Base-by-base conservation (phyloP, 2,888 invertebrate species). In the Pristionchus arcanus region DNA sequence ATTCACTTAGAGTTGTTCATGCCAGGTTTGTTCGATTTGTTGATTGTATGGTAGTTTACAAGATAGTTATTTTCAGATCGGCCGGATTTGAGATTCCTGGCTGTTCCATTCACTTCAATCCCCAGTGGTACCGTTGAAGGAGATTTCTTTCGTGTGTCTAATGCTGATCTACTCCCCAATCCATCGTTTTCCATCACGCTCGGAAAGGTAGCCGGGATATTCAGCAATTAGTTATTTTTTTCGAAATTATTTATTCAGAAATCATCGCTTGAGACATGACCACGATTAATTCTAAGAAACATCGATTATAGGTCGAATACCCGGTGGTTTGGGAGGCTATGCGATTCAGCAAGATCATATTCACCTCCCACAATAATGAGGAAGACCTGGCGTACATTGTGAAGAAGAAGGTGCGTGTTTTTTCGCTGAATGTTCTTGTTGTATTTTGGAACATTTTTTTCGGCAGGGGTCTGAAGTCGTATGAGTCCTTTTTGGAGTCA, bases 1-100 rank as follows among this genome's bases (percentile, higher is more conserved):
- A 83, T 81, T 25, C 83, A 83, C 19, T 49, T 83, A 28, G 83
- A 83, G n/a, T 21, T 83, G 83, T 83, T 83, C 83, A 83, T 83
- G 83, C 83, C 83, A 53, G 74, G 74, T 74, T 7, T 21, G 53
- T 19, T 19, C 28, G 7, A 21, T 16, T 37, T 21, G 4, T 37
- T 13, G 4, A 19, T 37, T 13, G 4, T 19, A 74, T 37, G 11
- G 11, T 31, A 11, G 2, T 25, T n/a, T 3, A 21, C 3, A 66
- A 2, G 9, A 66, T 66, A n/a, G 3, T 11, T 9, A n/a, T 3
- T 66, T 71, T 4, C 34, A 74, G 37, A 74, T 21, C 74, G 74
- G 1, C 5, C 37, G 3, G 74, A 74, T 19, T 37, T 74, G 7
- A 37, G 74, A 15, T 74, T 74, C 74, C 74, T 74, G 2, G 74